A percentile compares a stretch with the other conserved stretches of the same genome.
phyloP scores from a whole-genome alignment of 2,113 vertebrate species.

The Centropristis striata region DNA sequence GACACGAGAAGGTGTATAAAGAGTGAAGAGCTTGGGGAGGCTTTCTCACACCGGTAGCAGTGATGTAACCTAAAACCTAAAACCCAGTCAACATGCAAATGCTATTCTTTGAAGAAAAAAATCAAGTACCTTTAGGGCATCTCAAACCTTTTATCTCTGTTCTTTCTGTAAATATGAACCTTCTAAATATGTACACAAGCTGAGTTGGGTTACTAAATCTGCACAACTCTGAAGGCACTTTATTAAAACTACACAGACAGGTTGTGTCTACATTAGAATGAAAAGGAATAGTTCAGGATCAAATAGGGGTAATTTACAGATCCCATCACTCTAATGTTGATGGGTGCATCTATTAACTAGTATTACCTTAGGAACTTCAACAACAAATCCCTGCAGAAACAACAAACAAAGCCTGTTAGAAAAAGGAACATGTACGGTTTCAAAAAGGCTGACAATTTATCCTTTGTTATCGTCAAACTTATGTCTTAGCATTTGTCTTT shows the following conservation, averaged over 20 bases:
- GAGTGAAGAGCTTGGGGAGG: constrained; percentile 7
- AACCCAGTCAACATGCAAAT: constrained; percentile 53
- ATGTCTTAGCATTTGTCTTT: constrained; percentile 52
- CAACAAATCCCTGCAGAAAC: constrained; percentile 23
- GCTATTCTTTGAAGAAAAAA: constrained; percentile 36
- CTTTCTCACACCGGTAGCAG: constrained; percentile 34
- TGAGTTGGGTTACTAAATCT: constrained; percentile 80
- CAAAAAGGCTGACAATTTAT: constrained; percentile 34
- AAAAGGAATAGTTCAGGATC: constrained; percentile 43
- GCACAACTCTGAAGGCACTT: constrained; percentile 88
- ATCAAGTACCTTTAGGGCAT: constrained; percentile 33
- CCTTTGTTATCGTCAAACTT: constrained; percentile 38
- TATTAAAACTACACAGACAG: constrained; percentile 77
- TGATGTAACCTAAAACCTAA: constrained; percentile 42
- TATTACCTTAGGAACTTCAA: constrained; percentile 12
- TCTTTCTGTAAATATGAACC: constrained; percentile 74
- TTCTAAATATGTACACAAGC: constrained; percentile 69
- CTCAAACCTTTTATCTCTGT: constrained; percentile 49
- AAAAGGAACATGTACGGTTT: constrained; percentile 41
- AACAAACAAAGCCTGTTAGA: constrained; percentile 31
- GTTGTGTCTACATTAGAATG: constrained; percentile 29
- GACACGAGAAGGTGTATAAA: constrained; percentile 1
- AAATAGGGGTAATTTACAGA: constrained; percentile 32
- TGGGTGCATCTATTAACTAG: constrained; percentile 17
- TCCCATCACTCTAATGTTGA: constrained; percentile 12